Evolutionary conservation across 2,797 vertebrate genomes (phyloP), one percentile per base, ranked within the genome.

Genomic region (Trachops cirrhosus): DNA sequence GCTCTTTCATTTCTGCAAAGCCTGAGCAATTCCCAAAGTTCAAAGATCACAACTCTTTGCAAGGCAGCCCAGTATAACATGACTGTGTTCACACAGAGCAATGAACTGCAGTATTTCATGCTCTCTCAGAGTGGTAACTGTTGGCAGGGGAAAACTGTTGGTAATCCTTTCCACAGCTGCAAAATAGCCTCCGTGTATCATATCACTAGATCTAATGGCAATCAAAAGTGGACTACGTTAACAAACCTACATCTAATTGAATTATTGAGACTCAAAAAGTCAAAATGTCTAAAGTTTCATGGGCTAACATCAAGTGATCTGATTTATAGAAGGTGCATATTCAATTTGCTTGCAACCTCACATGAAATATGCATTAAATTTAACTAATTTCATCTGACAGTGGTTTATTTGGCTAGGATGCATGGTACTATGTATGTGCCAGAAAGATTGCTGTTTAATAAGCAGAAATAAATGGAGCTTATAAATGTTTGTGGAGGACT

Each of bases 131-230:
- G 94, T 96, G 96, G 83, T 93, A 77, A 96, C 97, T 97, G 93
- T 96, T 98, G 98, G 98, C 98, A 98, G 96, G 89, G 83, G 91
- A 97, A 98, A 97, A 94, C 77, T 83, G 70, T 95, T 96, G 97
- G 95, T 97, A 98, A 97, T 98, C 96, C 97, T 98, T 98, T 98
- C 98, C 98, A 84, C 98, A 98, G 98, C 97, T 98, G 98, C 96
- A 98, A 96, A 98, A 89, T 94, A 95, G 97, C 94, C 95, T 98
- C 98, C 98, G 98, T 97, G 95, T 93, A 97, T 98, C 98, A 93
- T 93, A 97, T 96, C 96, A 94, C 68, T 85, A 86, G 93, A 93
- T 89, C 95, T 88, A 95, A 96, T 59, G 54, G 54, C 93, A 97
- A 97, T 37, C 50, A 75, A 97, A 97, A 94, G 67, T 77, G 93